Percentiles rank a stretch among this genome's conserved stretches.
phyloP scores from a whole-genome alignment of 2,888 invertebrate genomes.

The Ferdinandea cuprea region DNA sequence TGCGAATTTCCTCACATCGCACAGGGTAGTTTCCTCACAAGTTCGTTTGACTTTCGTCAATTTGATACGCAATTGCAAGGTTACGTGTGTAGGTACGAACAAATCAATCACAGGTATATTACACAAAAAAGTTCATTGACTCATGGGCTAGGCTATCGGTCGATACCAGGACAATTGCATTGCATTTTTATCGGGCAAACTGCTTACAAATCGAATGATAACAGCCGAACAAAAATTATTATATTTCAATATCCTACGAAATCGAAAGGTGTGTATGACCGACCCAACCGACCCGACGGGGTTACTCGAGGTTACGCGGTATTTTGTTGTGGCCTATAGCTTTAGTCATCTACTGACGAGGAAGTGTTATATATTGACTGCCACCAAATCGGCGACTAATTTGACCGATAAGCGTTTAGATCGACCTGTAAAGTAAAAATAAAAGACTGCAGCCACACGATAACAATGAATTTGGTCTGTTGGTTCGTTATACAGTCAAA shows the following conservation, averaged over 20 bases:
- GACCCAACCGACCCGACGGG: no score
- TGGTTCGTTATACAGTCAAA: conserved; percentile 39
- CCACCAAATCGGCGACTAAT: conserved; percentile 2
- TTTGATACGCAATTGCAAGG: neutral
- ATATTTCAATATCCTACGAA: conserved; percentile 54
- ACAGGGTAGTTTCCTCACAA: conserved; percentile 42
- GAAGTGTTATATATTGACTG: conserved; percentile 15
- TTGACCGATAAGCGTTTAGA: conserved; percentile 55
- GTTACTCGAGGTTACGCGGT: conserved; percentile 52
- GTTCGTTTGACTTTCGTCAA: conserved; percentile 17
- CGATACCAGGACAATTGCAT: conserved; percentile 45
- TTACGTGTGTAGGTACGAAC: conserved; percentile 5
- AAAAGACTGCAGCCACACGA: conserved; percentile 13
- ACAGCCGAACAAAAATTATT: neutral
- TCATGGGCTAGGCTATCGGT: conserved; percentile 70
- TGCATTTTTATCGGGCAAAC: conserved; percentile 32
- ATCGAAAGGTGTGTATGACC: conserved; percentile 49
- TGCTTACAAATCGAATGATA: conserved; percentile 13
- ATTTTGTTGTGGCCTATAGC: neutral
- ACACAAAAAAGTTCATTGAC: conserved; percentile 52
- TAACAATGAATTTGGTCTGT: conserved; percentile 12
- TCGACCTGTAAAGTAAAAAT: neutral
- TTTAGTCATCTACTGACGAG: conserved; percentile 38
- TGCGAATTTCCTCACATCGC: conserved; percentile 11
- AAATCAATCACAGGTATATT: conserved; percentile 58